A percentile compares a stretch with the other conserved stretches of the same genome.
Evolutionary conservation across 2,888 invertebrate genomes (phyloP).

Genomic region (Hemistola chrysoprasaria): DNA sequence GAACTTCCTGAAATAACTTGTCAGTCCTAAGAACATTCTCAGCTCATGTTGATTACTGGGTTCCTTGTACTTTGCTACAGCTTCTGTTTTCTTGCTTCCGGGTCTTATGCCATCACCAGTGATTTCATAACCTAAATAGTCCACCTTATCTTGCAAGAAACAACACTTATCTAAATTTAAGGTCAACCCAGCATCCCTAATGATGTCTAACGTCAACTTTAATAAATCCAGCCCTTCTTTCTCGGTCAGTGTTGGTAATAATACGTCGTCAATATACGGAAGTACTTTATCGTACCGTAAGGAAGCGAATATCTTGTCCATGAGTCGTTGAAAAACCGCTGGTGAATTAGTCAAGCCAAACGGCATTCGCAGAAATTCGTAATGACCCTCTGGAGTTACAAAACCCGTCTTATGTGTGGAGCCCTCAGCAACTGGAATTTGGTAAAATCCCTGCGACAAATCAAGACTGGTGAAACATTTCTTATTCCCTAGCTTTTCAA

Average conservation of each 20-base stretch:
- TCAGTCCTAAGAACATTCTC: background rate
- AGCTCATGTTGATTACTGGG: background rate
- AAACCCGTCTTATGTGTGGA: background rate
- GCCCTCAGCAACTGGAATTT: background rate
- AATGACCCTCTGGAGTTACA: conserved; percentile 1
- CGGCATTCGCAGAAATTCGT: conserved; percentile 1
- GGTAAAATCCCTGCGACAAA: background rate
- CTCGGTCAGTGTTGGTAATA: background rate
- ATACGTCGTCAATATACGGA: background rate
- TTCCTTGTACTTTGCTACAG: background rate
- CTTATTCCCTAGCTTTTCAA: background rate
- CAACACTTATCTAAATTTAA: background rate
- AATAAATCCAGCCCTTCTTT: background rate
- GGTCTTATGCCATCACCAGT: background rate
- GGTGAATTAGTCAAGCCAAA: conserved; percentile 4
- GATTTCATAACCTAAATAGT: too few species aligned
- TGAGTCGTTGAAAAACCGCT: conserved; percentile 1
- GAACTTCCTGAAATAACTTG: background rate
- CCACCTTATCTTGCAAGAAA: background rate
- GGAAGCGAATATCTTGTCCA: background rate
- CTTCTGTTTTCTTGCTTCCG: background rate
- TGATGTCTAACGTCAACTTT: background rate
- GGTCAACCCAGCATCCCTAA: background rate
- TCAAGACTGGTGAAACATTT: conserved; percentile 1
- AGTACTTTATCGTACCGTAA: background rate